Conservation (phyloP, 1,140 invertebrate genomes). For the Ceratosolen solmsi region DNA sequence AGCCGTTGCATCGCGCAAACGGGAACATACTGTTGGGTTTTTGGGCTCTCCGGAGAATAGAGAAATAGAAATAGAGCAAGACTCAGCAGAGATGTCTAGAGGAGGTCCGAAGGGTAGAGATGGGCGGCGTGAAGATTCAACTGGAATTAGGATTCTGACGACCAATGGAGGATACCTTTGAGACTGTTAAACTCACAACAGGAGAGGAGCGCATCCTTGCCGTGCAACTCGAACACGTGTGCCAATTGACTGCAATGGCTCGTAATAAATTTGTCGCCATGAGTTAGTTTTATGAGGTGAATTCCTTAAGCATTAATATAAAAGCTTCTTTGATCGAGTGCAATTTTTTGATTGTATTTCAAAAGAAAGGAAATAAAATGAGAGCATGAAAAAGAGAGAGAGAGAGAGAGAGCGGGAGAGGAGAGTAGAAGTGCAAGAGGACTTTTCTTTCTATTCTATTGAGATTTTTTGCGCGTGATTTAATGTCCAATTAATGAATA, state of each 20-base stretch:
- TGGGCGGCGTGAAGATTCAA: slow-evolving; percentile 25
- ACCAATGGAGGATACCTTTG: slow-evolving; percentile 29
- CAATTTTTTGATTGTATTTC: neutral
- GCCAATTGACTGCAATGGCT: neutral
- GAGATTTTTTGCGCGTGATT: no score
- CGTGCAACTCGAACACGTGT: no score
- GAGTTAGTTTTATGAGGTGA: neutral
- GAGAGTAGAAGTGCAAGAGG: no score
- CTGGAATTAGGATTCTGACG: neutral
- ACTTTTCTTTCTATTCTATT: no score
- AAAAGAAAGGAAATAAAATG: neutral
- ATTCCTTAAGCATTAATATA: neutral
- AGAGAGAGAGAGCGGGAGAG: no score
- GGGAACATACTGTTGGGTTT: neutral
- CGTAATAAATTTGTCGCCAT: neutral
- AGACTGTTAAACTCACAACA: slow-evolving; percentile 45
- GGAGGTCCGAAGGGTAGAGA: no score
- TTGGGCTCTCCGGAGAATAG: slow-evolving; percentile 22
- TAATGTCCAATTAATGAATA: no score
- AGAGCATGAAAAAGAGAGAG: no score
- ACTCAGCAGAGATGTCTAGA: neutral
- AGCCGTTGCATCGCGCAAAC: neutral
- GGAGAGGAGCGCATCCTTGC: no score
- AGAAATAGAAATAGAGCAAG: slow-evolving; percentile 42
- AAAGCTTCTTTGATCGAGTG: neutral